phyloP scores from a whole-genome alignment of 2,113 vertebrate genomes.

The Morone saxatilis region DNA sequence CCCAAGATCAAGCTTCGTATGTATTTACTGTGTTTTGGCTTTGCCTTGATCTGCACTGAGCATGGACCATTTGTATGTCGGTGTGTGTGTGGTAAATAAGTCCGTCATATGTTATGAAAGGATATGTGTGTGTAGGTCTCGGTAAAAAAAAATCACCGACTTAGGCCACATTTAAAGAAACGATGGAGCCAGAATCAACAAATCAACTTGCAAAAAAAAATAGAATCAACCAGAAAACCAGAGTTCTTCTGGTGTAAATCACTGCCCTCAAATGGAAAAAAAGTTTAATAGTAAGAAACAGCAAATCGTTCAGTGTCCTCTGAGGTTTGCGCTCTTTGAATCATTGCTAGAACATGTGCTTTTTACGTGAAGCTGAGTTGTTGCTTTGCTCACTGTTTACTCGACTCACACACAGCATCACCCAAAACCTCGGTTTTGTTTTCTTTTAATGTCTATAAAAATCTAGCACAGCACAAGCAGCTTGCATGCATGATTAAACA shows the following conservation, averaged over 20 bases:
- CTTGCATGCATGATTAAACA: not conserved
- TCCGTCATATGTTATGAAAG: constrained; percentile 57
- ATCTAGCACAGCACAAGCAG: not conserved
- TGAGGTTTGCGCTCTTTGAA: not conserved
- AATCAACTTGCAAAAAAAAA: constrained; percentile 12
- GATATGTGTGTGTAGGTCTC: constrained; percentile 20
- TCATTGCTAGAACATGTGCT: not conserved
- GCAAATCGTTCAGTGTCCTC: not conserved
- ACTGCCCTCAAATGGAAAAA: no score
- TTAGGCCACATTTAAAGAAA: not conserved
- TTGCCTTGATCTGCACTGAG: not conserved
- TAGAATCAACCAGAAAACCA: not conserved
- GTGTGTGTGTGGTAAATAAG: constrained; percentile 46
- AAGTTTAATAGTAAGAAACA: not conserved
- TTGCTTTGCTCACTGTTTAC: not conserved
- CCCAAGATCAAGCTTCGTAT: not conserved
- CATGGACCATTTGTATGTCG: not conserved
- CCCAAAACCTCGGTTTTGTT: not conserved
- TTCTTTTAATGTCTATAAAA: not conserved
- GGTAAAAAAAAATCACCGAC: constrained; percentile 1
- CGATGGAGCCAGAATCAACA: constrained; percentile 9
- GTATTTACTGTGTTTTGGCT: constrained; percentile 33
- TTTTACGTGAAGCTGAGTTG: not conserved
- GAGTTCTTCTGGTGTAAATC: not conserved
- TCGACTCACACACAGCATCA: not conserved